A percentile compares a stretch with the other conserved stretches of the same genome.
These are phyloP conservation scores for Drosophila testacea DNA, from an alignment of 2,888 invertebrate genomes.

Conservation along the genomic window DNA sequence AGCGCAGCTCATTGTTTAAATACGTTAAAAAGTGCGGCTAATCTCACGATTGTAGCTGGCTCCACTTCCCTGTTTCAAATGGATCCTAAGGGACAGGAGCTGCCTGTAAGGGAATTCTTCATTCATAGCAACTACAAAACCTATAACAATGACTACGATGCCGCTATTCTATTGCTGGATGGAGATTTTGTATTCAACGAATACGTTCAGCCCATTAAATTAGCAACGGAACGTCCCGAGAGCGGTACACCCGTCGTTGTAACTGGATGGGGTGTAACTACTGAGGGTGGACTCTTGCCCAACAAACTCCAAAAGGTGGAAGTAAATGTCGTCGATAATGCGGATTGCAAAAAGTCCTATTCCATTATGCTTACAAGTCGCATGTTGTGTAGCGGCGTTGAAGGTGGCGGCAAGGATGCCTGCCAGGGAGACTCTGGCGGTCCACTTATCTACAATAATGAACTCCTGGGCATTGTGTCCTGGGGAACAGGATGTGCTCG, in stretches of 20 bases:
- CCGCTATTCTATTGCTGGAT: conserved; percentile 87
- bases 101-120: conserved; percentile 86
- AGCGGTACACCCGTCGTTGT: conserved; percentile 57
- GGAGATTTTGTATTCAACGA: conserved; percentile 82
- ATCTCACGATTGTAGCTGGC: conserved; percentile 74
- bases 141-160: conserved; percentile 86
- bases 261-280: conserved; percentile 79
- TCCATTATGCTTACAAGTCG: conserved; percentile 61
- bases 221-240: conserved; percentile 85
- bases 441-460: conserved; percentile 66
- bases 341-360: conserved; percentile 66
- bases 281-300: conserved; percentile 45
- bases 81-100: conserved; percentile 48
- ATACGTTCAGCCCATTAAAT: conserved; percentile 87
- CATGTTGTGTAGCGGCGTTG: conserved; percentile 80
- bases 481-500: conserved; percentile 81
- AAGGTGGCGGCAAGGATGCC: conserved; percentile 78
- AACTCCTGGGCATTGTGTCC: conserved; percentile 80
- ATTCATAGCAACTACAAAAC: conserved; percentile 87
- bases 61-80: conserved; percentile 40
- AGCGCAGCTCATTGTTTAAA: conserved; percentile 79
- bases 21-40: conserved; percentile 27
- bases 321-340: conserved; percentile 68
- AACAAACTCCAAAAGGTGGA: conserved; percentile 69
- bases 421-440: conserved; percentile 84